Percentiles rank a stretch among this genome's conserved stretches.
These are phyloP conservation scores for Anarrhichthys ocellatus DNA, from an alignment of 2,113 vertebrate genomes.

Conservation along the genomic window DNA sequence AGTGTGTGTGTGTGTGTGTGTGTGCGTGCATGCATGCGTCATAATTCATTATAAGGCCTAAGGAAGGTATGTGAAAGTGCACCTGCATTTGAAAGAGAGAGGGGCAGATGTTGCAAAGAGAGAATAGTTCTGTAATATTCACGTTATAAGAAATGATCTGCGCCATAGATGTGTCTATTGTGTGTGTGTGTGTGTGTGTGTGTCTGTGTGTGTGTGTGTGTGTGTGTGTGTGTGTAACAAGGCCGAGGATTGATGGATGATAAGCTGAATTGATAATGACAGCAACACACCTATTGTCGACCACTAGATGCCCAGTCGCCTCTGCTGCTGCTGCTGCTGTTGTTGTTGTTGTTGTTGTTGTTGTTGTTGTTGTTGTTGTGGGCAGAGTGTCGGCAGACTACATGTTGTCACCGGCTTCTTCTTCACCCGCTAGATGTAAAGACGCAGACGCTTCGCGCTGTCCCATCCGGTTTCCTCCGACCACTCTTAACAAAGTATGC, in stretches of 20 bases:
- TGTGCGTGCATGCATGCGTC: slow-evolving; percentile 16
- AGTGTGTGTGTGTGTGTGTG: slow-evolving; percentile 25
- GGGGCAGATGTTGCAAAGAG: slow-evolving; percentile 2
- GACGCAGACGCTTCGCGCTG: too few species aligned
- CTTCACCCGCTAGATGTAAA: neutral
- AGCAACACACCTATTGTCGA: slow-evolving; percentile 28
- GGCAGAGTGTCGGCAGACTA: neutral
- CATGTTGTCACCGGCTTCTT: slow-evolving; percentile 3
- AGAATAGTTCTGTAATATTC: slow-evolving; percentile 34
- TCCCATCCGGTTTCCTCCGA: too few species aligned
- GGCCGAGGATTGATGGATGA: slow-evolving; percentile 68
- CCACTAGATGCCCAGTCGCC: neutral
- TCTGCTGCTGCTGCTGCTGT: slow-evolving; percentile 1
- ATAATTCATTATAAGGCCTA: slow-evolving; percentile 61
- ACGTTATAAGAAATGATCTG: slow-evolving; percentile 7
- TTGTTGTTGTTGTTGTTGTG: neutral
- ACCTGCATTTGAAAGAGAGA: slow-evolving; percentile 26
- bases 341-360: neutral
- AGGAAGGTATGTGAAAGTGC: slow-evolving; percentile 28
- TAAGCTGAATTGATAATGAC: slow-evolving; percentile 63
- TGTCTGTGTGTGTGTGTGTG: neutral
- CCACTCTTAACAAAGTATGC: too few species aligned
- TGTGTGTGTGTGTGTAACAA: slow-evolving; percentile 5
- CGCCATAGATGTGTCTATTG: slow-evolving; percentile 4
- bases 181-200: neutral